Conservation (phyloP, 2,113 vertebrate genomes). For the Hydrochoerus hydrochaeris region DNA sequence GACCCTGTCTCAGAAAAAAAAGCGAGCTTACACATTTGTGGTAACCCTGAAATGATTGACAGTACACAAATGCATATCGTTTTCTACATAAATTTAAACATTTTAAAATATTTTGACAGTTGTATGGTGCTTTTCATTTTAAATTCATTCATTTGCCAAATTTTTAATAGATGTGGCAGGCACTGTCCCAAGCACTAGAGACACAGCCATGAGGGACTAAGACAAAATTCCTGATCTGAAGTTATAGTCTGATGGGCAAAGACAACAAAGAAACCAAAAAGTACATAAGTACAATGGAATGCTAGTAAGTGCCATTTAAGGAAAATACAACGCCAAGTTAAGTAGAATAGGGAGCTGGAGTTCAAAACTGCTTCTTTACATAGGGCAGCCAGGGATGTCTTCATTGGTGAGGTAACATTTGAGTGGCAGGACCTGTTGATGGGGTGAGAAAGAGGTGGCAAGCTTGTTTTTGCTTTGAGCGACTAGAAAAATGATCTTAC, state of each 20-base stretch:
- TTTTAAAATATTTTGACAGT: neutral
- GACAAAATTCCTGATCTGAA: neutral
- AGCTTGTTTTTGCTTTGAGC: neutral
- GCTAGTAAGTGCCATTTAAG: neutral
- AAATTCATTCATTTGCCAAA: neutral
- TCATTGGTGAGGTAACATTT: neutral
- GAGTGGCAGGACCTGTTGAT: neutral
- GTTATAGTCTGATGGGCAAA: constrained; percentile 2
- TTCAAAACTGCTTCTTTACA: neutral
- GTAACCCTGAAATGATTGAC: neutral
- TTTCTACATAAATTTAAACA: neutral
- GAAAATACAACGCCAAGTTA: neutral
- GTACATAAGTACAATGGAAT: neutral
- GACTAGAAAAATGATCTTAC: neutral
- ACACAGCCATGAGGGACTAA: neutral
- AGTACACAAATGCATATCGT: neutral
- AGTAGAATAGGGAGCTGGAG: neutral
- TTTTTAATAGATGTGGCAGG: neutral
- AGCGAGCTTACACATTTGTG: neutral
- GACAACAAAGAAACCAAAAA: constrained; percentile 20
- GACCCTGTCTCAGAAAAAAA: neutral
- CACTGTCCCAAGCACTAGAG: neutral
- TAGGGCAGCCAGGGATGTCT: neutral
- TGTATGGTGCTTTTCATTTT: neutral
- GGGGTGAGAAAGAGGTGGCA: neutral